A percentile compares a stretch with the other conserved stretches of the same genome.
Evolutionary conservation across 2,888 invertebrate genomes (phyloP).

Genomic region (Polymixis flavicincta): DNA sequence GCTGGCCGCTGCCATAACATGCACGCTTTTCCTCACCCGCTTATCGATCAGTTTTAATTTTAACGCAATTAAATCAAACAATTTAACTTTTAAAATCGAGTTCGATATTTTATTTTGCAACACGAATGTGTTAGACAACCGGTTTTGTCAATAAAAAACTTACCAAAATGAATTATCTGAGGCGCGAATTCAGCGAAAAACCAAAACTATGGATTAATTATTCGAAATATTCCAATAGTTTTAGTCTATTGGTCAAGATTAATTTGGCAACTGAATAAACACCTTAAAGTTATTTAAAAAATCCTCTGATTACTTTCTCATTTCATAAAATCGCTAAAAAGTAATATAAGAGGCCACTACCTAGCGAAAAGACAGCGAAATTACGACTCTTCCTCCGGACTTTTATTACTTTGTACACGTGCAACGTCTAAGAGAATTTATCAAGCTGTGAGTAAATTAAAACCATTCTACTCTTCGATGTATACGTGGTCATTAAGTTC

Average conservation of each 20-base stretch:
- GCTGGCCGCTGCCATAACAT: neutral
- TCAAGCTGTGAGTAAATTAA: conserved; percentile 46
- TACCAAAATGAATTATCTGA: too few relatives aligned
- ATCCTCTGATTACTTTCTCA: neutral
- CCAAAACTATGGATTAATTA: too few relatives aligned
- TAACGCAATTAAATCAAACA: neutral
- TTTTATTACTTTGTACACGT: conserved; percentile 44
- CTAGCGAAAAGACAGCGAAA: conserved; percentile 7
- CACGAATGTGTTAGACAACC: neutral
- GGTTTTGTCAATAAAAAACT: neutral
- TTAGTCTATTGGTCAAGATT: too few relatives aligned
- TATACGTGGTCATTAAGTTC: conserved; percentile 40
- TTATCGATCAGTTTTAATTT: neutral
- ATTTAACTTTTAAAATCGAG: neutral
- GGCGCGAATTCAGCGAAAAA: too few relatives aligned
- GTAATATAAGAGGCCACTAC: conserved; percentile 26
- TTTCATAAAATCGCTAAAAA: conserved; percentile 18
- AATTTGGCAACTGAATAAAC: neutral
- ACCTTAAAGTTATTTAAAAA: too few relatives aligned
- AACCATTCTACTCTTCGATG: conserved; percentile 29
- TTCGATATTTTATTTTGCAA: neutral
- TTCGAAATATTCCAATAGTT: too few relatives aligned
- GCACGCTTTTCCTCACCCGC: neutral
- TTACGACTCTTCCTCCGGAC: conserved; percentile 26
- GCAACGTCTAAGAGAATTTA: conserved; percentile 35